phyloP scores from a whole-genome alignment of 2,797 vertebrate species.

The Pseudopleuronectes americanus region DNA sequence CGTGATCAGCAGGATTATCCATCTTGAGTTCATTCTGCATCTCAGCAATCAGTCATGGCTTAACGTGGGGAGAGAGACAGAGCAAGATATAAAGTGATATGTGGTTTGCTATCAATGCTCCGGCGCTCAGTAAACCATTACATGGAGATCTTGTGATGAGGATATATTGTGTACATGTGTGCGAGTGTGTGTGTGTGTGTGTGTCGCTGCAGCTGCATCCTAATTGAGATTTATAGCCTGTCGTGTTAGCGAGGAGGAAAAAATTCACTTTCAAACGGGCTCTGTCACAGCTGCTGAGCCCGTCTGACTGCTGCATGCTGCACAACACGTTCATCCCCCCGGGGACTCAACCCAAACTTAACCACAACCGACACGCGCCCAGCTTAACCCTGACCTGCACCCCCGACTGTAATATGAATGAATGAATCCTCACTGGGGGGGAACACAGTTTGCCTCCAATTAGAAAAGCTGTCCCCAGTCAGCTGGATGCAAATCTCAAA shows the following conservation, averaged over 20 bases:
- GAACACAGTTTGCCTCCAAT: constrained; percentile 6
- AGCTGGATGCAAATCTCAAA: constrained; percentile 22
- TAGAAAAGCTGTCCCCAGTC: constrained; percentile 7
- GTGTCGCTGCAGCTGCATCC: constrained; percentile 62
- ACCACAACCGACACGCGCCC: constrained; percentile 33
- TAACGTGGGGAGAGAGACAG: constrained; percentile 42
- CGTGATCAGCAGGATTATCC: constrained; percentile 74
- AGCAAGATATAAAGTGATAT: constrained; percentile 61
- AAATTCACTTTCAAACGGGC: constrained; percentile 67
- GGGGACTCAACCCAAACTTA: constrained; percentile 36
- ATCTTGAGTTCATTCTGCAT: constrained; percentile 62
- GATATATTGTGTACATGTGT: constrained; percentile 45
- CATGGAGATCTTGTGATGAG: constrained; percentile 64
- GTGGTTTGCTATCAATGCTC: constrained; percentile 46
- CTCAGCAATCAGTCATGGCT: constrained; percentile 69
- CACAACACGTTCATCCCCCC: constrained; percentile 47
- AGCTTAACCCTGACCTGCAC: constrained; percentile 23
- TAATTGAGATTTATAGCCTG: constrained; percentile 78
- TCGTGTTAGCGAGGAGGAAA: constrained; percentile 46
- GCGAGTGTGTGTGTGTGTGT: constrained; percentile 33
- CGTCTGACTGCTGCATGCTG: constrained; percentile 57
- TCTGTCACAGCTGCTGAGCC: constrained; percentile 69
- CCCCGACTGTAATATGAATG: not conserved
- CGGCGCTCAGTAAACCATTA: constrained; percentile 55
- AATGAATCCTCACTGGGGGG: constrained; percentile 21